A percentile compares a stretch with the other conserved stretches of the same genome.
These are phyloP conservation scores for Hartigia nigra DNA, from an alignment of 2,888 invertebrate species.

Conservation along the genomic window DNA sequence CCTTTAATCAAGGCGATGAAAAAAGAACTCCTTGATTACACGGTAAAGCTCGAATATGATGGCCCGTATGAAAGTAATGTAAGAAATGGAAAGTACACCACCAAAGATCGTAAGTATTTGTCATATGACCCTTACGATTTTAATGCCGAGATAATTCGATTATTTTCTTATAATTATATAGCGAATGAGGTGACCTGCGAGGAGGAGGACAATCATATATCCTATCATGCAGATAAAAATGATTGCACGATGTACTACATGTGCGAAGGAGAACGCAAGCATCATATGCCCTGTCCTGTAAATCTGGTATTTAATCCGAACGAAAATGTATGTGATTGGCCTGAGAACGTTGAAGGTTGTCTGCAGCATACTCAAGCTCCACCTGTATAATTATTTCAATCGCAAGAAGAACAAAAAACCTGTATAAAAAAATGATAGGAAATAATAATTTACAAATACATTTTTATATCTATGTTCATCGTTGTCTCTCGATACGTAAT, in stretches of 20 bases:
- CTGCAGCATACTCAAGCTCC: conserved; percentile 77
- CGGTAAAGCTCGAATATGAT: conserved; percentile 84
- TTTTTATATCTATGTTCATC: conserved; percentile 9
- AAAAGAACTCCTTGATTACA: conserved; percentile 85
- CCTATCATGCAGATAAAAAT: conserved; percentile 89
- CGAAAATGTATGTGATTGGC: conserved; percentile 96
- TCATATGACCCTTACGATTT: background rate
- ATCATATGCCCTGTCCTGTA: conserved; percentile 95
- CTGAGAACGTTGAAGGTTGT: conserved; percentile 93
- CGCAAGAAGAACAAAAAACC: background rate
- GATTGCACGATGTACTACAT: conserved; percentile 96
- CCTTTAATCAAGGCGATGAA: conserved; percentile 89
- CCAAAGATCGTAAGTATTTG: conserved; percentile 84
- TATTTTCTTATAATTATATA: conserved; percentile 60
- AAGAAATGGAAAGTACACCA: conserved; percentile 82
- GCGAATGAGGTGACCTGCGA: conserved; percentile 90
- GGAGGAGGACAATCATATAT: conserved; percentile 95
- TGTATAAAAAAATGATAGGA: conserved; percentile 18
- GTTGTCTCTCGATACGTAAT: background rate
- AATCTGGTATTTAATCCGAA: conserved; percentile 93
- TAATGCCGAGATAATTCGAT: background rate
- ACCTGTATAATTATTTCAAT: conserved; percentile 57
- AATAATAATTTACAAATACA: conserved; percentile 19
- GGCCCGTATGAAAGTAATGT: conserved; percentile 85
- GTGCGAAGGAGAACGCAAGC: conserved; percentile 95